Evolutionary conservation across 1,140 invertebrate species (phyloP), one percentile per base, ranked within the genome.

Genomic region (Bombyx mori): DNA sequence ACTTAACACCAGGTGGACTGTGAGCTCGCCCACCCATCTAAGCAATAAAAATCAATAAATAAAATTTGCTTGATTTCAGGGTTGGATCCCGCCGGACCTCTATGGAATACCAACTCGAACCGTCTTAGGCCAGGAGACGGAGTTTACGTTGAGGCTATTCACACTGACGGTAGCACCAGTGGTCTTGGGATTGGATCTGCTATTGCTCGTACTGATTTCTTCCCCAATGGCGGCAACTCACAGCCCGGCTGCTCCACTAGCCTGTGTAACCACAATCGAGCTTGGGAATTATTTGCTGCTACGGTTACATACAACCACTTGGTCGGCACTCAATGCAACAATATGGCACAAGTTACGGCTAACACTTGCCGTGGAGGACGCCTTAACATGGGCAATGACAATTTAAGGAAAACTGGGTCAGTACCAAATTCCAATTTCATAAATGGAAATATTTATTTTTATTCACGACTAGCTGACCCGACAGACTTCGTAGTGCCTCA

Each of bases 121-220:
- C 54, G 59, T 2, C 43, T 61, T 0, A 48, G 44, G 35, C 12
- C 54, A 43, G 52, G 44, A 6, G 59, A 61, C 12, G 59, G 35
- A 18, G 8, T 54, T 35, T 61, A 61, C 49, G 59, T 61, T 8
- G 59, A 61, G 44, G 59, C 59, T 44, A 61, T 61, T 18, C 59
- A 61, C 51, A 61, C 59, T 0, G 92, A 92, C 66, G 89, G 90
- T 8, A 91, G 91, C 10, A 42, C 92, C 91, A 72, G 91, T 90
- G 10, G 92, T 91, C 69, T 82, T 80, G 52, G 89, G 88, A 72
- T 90, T 89, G 51, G 86, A 86, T 57, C 91, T 88, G 6, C 63
- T 8, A 58, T 82, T 0, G 75, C 66, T n/a, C 89, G 93, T 64
- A 90, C 89, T 7, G 95, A 96, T 76, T 96, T 96, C 88, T 96